These are phyloP conservation scores for Cepphus grylle DNA, from an alignment of 2,113 vertebrate genomes.

Conservation along the genomic window DNA sequence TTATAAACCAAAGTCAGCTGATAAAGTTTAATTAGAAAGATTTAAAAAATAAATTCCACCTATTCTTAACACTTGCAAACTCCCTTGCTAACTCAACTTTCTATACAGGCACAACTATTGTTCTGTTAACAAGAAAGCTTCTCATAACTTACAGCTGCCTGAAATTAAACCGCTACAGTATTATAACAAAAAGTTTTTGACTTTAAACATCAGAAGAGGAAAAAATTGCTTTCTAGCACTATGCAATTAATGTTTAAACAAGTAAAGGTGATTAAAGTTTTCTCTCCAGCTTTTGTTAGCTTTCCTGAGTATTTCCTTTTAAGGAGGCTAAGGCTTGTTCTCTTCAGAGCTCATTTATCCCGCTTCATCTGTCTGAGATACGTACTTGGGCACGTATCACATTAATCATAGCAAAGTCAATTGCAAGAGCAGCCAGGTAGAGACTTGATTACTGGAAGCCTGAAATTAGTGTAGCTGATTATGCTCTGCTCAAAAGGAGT, in stretches of 20 bases:
- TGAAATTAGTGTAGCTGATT: slow-evolving; percentile 35
- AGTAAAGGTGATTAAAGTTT: not conserved
- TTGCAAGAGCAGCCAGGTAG: slow-evolving; percentile 22
- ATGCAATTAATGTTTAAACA: not conserved
- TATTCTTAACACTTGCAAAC: not conserved
- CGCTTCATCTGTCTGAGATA: not conserved
- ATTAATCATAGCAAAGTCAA: slow-evolving; percentile 3
- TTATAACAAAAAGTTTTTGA: not conserved
- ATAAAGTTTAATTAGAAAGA: not conserved
- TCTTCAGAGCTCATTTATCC: not conserved
- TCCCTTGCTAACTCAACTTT: not conserved
- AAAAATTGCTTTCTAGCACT: not conserved
- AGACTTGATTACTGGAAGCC: slow-evolving; percentile 33
- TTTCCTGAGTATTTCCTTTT: not conserved
- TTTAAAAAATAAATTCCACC: not conserved
- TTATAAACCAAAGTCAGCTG: not conserved
- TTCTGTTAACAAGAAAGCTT: not conserved
- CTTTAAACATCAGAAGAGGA: not conserved
- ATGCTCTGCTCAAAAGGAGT: not conserved
- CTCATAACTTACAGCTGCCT: not conserved
- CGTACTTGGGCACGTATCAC: not conserved
- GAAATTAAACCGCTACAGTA: not conserved
- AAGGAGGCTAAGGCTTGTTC: not conserved
- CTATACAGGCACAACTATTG: not conserved
- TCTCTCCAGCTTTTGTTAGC: not conserved